Evolutionary conservation across 2,797 vertebrate species (phyloP), one percentile per base, ranked within the genome.

Genomic region (Buphagus erythrorhynchus): DNA sequence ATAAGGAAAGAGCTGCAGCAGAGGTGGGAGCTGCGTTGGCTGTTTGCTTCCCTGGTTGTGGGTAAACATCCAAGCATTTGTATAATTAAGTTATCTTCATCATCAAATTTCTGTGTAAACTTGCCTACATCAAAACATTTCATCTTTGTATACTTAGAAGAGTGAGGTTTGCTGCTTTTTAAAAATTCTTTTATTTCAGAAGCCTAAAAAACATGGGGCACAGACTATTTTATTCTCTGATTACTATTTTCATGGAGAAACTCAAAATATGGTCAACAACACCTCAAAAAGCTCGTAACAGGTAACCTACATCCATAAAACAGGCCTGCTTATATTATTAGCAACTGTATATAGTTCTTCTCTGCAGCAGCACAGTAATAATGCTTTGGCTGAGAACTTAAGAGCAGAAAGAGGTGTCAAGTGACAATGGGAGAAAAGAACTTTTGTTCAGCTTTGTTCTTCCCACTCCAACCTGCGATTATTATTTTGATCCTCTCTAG

Each of bases 61-160:
- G 49, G 76, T 92, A 94, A 96, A 89, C 80, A 95, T 62, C 33
- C 73, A 94, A 91, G 77, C 17, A 9, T 63, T 72, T 48, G 16
- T 66, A 54, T 90, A 87, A 95, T 68, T 87, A 85, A 92, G 63
- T 67, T 75, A 93, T 65, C 81, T n/a, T 79, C 82, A 84, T 79
- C 82, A 84, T 48, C 63, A 66, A 45, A 86, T 81, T 75, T 75
- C 54, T 75, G 33, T 29, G 51, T 62, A 91, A 88, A 72, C 29
- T 62, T 42, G 33, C 35, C 55, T 80, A 4, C n/a, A 67, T 12
- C 80, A 81, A 67, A 96, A 73, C 19, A 69, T 38, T 93, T 49
- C 1, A 2, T 54, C 81, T 82, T 51, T 4, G 6, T 54, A 33
- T 28, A 69, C 46, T 85, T 67, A 52, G 13, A 43, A 84, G 35